Conservation (phyloP, 2,888 invertebrate genomes). For the Caenorhabditis imperialis region DNA sequence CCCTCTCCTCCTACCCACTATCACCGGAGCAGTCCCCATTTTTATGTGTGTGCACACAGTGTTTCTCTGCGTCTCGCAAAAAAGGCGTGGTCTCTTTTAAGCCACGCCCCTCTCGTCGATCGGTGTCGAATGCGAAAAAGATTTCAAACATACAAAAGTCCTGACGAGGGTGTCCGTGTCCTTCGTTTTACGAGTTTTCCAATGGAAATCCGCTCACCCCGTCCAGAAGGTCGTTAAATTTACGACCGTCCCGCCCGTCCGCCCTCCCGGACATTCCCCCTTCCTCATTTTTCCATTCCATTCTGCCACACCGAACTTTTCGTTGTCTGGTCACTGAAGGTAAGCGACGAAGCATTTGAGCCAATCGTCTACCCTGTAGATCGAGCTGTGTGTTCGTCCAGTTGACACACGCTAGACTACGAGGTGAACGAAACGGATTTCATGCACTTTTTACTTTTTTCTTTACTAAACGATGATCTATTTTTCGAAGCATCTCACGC, state of each 20-base stretch:
- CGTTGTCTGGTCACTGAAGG: no score
- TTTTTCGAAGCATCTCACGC: no score
- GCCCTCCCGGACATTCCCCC: constrained; percentile 33
- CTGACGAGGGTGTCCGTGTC: constrained; percentile 20
- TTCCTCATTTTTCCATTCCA: constrained; percentile 13
- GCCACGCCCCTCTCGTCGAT: background rate
- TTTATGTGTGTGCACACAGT: background rate
- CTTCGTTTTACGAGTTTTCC: constrained; percentile 54
- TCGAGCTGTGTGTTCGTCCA: constrained; percentile 54
- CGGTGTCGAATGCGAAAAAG: no score
- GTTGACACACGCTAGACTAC: constrained; percentile 50
- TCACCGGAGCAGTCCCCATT: no score
- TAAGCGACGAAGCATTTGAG: no score
- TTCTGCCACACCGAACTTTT: no score
- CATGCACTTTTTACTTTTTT: no score
- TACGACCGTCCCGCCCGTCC: constrained; percentile 51
- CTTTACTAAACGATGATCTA: no score
- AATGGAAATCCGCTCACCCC: constrained; percentile 44
- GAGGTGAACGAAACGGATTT: constrained; percentile 39
- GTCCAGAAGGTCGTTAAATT: constrained; percentile 55
- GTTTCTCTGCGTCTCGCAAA: background rate
- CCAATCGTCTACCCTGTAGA: constrained; percentile 59
- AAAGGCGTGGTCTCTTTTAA: background rate
- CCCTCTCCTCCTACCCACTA: no score
- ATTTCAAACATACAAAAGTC: no score